These are phyloP conservation scores for Anser brachyrhynchus DNA, from an alignment of 2,113 vertebrate genomes.

Conservation along the genomic window DNA sequence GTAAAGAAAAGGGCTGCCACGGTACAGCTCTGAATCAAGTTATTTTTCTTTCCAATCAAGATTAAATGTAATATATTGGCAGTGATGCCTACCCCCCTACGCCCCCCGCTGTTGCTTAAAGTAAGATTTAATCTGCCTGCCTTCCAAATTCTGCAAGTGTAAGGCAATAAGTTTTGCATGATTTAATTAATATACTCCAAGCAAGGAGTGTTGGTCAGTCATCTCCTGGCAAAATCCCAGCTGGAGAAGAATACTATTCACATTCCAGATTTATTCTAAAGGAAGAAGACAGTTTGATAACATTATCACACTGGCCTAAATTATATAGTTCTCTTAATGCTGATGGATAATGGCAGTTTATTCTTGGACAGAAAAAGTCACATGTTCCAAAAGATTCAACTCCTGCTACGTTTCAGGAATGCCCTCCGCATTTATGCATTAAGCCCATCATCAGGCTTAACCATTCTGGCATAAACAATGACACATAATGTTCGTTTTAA, in stretches of 20 bases:
- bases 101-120: neutral
- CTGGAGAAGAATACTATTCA: neutral
- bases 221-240: conserved; percentile 9
- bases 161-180: neutral
- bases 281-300: conserved; percentile 29
- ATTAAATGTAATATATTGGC: neutral
- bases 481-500: neutral
- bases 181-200: conserved; percentile 18
- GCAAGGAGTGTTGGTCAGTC: neutral
- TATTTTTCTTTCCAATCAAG: neutral
- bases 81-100: too few species aligned
- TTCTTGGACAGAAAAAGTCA: neutral
- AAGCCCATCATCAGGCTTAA: neutral
- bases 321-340: neutral
- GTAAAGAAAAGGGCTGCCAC: neutral
- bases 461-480: neutral
- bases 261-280: conserved; percentile 42
- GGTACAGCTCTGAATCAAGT: neutral
- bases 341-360: neutral
- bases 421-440: neutral
- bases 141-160: conserved; percentile 5
- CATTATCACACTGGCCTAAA: neutral
- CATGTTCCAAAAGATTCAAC: neutral
- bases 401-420: neutral
- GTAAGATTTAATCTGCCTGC: conserved; percentile 28